Evolutionary conservation across 2,888 invertebrate species (phyloP), one percentile per base, ranked within the genome.

Genomic region (Latheticus oryzae): DNA sequence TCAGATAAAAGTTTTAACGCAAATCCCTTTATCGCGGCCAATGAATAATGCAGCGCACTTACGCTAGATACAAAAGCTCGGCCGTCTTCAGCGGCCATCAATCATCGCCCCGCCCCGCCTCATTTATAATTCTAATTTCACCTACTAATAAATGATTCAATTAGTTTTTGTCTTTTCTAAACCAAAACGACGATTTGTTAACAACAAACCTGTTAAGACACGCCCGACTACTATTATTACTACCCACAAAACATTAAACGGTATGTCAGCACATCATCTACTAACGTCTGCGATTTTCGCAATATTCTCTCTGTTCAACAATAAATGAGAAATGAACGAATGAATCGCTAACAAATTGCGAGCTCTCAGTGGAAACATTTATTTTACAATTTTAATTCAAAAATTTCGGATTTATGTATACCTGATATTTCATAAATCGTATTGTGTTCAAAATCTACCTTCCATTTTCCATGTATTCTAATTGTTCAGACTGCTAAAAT

Each of bases 1-100:
- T 70, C 72, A 76, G 77, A 78, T 77, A 77, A 78, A 78, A 77
- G 74, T 77, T 77, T 76, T 73, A 75, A 73, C 73, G 74, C 69
- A 74, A 77, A 76, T 76, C 76, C 76, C 73, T 76, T 78, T 77
- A 77, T 77, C 77, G 73, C 65, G 71, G 62, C 71, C 75, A 73
- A 77, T 77, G 77, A 78, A 77, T 78, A 77, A 77, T 78, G 76
- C 73, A 75, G 70, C 70, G 59, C 63, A 64, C 69, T 65, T 61
- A 60, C 50, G 43, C 56, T 35, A 54, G 58, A 61, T 61, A 61
- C 57, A 61, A 58, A 61, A 61, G 58, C 53, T 45, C 45, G 43
- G 54, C 48, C 55, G 43, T 55, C 54, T 55, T 55, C 56, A 37
- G 32, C 47, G 43, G 42, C 51, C 58, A 61, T 61, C 61, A 61